phyloP scores from a whole-genome alignment of 1,140 invertebrate species.

The Druon quercuslanigerum region DNA sequence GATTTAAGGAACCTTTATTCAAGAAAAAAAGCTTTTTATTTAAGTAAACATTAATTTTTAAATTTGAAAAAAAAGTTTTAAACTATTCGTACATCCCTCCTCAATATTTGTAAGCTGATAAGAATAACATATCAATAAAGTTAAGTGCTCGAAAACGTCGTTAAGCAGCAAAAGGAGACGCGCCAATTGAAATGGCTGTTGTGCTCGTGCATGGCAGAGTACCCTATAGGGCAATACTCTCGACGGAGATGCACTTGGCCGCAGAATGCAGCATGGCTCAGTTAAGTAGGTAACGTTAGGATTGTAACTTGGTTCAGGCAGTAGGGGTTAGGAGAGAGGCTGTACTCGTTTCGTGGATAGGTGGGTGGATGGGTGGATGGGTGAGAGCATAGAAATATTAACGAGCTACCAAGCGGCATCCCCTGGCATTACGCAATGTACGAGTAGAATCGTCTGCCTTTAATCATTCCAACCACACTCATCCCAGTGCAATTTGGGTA shows the following conservation, averaged over 20 bases:
- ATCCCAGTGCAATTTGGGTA: slow-evolving; percentile 17
- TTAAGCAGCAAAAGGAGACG: not conserved
- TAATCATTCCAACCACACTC: slow-evolving; percentile 31
- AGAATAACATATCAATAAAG: not conserved
- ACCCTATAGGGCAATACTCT: not conserved
- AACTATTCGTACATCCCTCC: too few species aligned
- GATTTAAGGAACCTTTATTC: too few species aligned
- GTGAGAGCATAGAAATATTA: slow-evolving; percentile 58
- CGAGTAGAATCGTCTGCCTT: slow-evolving; percentile 51
- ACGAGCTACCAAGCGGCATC: slow-evolving; percentile 56
- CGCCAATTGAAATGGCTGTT: slow-evolving; percentile 9
- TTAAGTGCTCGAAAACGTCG: not conserved
- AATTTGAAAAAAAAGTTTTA: too few species aligned
- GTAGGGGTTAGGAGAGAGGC: slow-evolving; percentile 40
- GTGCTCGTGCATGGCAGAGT: not conserved
- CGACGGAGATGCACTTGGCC: slow-evolving; percentile 12
- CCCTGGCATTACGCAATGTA: slow-evolving; percentile 53
- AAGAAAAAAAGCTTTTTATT: too few species aligned
- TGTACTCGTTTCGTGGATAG: slow-evolving; percentile 27
- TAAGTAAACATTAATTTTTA: too few species aligned
- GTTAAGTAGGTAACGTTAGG: slow-evolving; percentile 6
- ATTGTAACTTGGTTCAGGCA: slow-evolving; percentile 8
- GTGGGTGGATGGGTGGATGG: slow-evolving; percentile 9
- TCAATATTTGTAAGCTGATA: not conserved
- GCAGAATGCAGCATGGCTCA: slow-evolving; percentile 7